phyloP scores from a whole-genome alignment of 2,888 invertebrate species.

The Plagodis dolabraria region DNA sequence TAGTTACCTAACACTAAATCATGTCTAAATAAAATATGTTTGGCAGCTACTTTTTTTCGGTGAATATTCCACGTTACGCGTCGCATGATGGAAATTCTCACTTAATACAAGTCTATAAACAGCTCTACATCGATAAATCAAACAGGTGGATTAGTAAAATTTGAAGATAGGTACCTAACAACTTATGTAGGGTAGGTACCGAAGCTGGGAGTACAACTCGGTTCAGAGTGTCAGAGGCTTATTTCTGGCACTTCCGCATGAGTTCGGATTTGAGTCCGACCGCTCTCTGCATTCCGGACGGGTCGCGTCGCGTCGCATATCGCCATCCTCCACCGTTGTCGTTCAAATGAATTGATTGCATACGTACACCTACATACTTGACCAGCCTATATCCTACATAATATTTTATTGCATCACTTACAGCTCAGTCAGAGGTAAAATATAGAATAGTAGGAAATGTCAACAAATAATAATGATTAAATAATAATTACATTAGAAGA shows the following conservation, averaged over 20 bases:
- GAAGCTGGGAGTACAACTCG: slow-evolving; percentile 40
- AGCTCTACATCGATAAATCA: no score
- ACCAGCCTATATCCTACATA: not conserved
- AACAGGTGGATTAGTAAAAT: no score
- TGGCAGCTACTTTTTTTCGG: no score
- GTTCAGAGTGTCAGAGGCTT: slow-evolving; percentile 66
- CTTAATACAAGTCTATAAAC: no score
- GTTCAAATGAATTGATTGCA: slow-evolving; percentile 33
- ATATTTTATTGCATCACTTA: no score
- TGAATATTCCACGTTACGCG: no score
- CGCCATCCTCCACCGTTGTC: slow-evolving; percentile 19
- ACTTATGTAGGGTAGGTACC: slow-evolving; percentile 2
- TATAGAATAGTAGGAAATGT: no score
- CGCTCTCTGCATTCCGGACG: slow-evolving; percentile 64
- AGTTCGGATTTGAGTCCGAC: slow-evolving; percentile 65
- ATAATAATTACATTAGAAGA: not conserved
- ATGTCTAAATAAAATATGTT: no score
- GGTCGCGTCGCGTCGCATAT: slow-evolving; percentile 43
- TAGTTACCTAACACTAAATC: no score
- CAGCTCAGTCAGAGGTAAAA: no score
- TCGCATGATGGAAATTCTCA: no score
- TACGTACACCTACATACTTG: slow-evolving; percentile 6
- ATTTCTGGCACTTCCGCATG: slow-evolving; percentile 81
- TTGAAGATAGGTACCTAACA: not conserved
- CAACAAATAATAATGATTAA: no score